Evolutionary conservation across 1,140 invertebrate species (phyloP), one percentile per base, ranked within the genome.

Genomic region (Hyles euphorbiae): DNA sequence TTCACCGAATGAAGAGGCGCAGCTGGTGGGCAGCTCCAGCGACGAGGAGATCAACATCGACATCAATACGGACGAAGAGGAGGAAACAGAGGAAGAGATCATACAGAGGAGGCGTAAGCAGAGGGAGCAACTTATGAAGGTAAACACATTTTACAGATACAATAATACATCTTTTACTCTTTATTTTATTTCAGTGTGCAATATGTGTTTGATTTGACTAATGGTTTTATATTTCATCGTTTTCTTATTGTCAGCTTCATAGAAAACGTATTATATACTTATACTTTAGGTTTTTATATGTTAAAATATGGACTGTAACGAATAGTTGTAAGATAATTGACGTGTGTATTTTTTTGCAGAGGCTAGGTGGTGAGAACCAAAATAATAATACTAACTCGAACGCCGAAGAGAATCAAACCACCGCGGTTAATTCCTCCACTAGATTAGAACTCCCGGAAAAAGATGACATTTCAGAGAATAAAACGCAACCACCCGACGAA

Each of bases 41-140:
- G 93, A 91, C 67, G 92, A 91, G 79, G 91, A 93, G 64, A 87
- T 91, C 12, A 91, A 93, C 74, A 91, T 94, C 58, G 93, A 96
- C 60, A 93, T 96, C 52, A 95, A 96, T 63, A 93, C 95, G 56
- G 93, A 92, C 33, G 95, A 96, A 49, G 97, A 98, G 62, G 97
- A 98, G 64, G 97, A 98, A 85, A 96, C 98, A 82, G 97, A 98
- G 81, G 96, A 98, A 84, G 93, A 94, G 61, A 97, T 98, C 73
- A 99, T 99, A 85, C 96, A 98, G 81, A 93, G 93, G 75, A 91
- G 96, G 69, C 92, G 98, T 63, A 96, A 96, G 83, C 94, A 97
- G 81, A 91, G 98, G 49, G 96, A 98, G 88, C 96, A 96, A 78
- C 89, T 99, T 2, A 78, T 98, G 43, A 95, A 96, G 90, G 95